Percentiles rank a stretch among this genome's conserved stretches.
Conservation (phyloP, 2,797 vertebrate genomes). For the Falco peregrinus region DNA sequence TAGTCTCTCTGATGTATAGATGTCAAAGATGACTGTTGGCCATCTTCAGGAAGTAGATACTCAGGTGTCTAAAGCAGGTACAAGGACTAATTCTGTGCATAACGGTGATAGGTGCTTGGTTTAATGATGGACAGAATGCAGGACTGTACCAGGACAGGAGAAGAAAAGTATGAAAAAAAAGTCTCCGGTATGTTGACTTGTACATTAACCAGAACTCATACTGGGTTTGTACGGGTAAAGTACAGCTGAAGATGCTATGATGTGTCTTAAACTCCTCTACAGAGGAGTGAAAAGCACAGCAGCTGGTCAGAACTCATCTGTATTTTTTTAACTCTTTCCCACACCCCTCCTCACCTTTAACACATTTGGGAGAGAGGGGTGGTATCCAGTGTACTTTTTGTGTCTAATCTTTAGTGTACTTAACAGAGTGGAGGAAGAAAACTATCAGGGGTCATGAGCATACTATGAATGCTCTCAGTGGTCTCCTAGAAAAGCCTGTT, state of each 20-base stretch:
- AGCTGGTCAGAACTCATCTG: not conserved
- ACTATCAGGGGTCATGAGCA: not conserved
- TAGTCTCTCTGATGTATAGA: not conserved
- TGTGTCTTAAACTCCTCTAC: not conserved
- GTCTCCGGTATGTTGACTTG: not conserved
- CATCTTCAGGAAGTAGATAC: not conserved
- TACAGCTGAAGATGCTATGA: not conserved
- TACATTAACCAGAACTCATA: not conserved
- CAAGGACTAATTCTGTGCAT: not conserved
- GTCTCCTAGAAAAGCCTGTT: not conserved
- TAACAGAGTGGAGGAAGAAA: not conserved
- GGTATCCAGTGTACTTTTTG: not conserved
- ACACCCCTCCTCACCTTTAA: not conserved
- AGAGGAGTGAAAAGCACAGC: not conserved
- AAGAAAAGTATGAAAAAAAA: not conserved
- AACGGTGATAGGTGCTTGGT: not conserved
- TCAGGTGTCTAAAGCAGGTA: not conserved
- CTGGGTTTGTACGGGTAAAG: not conserved
- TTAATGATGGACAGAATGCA: not conserved
- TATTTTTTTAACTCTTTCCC: not conserved
- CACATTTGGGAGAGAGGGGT: not conserved
- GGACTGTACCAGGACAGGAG: not conserved
- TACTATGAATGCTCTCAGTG: not conserved
- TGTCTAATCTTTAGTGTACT: not conserved
- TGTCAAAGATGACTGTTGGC: not conserved